A percentile compares a stretch with the other conserved stretches of the same genome.
Conservation (phyloP, 2,888 invertebrate species). For the Apodemia mormo region DNA sequence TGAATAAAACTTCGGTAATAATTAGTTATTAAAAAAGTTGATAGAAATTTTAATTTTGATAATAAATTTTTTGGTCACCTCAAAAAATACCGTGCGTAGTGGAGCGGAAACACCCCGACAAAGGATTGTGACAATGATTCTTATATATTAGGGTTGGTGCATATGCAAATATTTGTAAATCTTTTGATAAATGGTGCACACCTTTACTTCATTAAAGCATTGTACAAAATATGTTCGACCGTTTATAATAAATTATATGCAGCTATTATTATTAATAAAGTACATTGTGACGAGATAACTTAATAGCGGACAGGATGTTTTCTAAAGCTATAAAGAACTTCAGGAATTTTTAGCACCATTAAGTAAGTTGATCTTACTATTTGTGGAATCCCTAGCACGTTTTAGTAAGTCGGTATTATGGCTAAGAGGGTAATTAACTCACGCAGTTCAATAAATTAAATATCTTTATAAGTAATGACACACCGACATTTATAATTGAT, state of each 20-base stretch:
- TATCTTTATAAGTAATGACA: conserved; percentile 18
- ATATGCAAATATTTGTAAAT: conserved; percentile 44
- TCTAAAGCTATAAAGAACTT: conserved; percentile 14
- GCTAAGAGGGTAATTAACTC: conserved; percentile 13
- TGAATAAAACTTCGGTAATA: neutral
- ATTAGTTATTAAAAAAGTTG: conserved; percentile 24
- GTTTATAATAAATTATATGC: conserved; percentile 1
- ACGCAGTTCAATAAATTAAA: conserved; percentile 3
- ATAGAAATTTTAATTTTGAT: conserved; percentile 16
- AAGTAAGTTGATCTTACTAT: conserved; percentile 18
- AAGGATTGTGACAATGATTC: conserved; percentile 75
- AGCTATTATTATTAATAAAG: conserved; percentile 12
- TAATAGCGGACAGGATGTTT: conserved; percentile 10
- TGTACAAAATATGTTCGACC: neutral
- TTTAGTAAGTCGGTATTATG: neutral
- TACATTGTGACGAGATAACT: conserved; percentile 14
- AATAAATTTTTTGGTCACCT: conserved; percentile 31
- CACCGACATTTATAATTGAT: conserved; percentile 15
- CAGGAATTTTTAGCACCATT: conserved; percentile 14
- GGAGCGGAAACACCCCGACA: conserved; percentile 75
- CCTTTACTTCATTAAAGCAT: conserved; percentile 14
- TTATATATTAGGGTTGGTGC: conserved; percentile 48
- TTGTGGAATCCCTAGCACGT: conserved; percentile 4
- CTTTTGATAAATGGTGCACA: conserved; percentile 31
- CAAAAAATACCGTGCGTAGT: conserved; percentile 68